These are phyloP conservation scores for Cochlearius cochlearius DNA, from an alignment of 2,113 vertebrate genomes.

Conservation along the genomic window DNA sequence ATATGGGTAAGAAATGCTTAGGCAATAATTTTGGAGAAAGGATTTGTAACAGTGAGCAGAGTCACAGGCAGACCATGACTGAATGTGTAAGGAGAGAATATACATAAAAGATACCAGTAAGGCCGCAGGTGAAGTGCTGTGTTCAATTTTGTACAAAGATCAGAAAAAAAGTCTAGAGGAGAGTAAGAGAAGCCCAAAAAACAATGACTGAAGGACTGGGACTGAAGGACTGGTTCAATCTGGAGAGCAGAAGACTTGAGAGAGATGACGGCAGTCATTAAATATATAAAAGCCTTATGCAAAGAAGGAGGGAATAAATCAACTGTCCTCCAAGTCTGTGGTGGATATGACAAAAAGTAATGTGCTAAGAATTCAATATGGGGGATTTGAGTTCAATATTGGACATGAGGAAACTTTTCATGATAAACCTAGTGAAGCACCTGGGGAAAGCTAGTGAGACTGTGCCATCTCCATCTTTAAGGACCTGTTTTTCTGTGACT, in stretches of 20 bases:
- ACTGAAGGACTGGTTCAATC: background rate
- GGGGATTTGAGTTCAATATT: background rate
- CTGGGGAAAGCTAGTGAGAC: background rate
- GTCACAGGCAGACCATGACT: background rate
- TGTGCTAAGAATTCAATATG: fast-evolving
- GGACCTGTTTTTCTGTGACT: background rate
- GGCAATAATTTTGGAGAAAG: background rate
- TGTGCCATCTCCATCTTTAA: background rate
- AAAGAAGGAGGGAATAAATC: background rate
- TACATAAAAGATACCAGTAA: background rate
- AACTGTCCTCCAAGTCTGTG: background rate
- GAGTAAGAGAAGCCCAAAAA: background rate
- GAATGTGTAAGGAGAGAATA: background rate
- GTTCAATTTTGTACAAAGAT: background rate
- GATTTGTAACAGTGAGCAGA: background rate
- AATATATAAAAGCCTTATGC: background rate
- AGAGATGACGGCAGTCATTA: background rate
- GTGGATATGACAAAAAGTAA: background rate
- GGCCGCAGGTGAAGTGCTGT: background rate
- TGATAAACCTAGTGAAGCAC: background rate
- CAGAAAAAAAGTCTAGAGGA: background rate
- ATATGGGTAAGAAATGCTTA: background rate
- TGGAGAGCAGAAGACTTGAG: background rate
- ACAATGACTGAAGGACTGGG: background rate
- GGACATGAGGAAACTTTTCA: background rate